Percentiles rank a stretch among this genome's conserved stretches.
These are phyloP conservation scores for Perodicticus potto DNA, from an alignment of 2,797 vertebrate species.

Conservation along the genomic window DNA sequence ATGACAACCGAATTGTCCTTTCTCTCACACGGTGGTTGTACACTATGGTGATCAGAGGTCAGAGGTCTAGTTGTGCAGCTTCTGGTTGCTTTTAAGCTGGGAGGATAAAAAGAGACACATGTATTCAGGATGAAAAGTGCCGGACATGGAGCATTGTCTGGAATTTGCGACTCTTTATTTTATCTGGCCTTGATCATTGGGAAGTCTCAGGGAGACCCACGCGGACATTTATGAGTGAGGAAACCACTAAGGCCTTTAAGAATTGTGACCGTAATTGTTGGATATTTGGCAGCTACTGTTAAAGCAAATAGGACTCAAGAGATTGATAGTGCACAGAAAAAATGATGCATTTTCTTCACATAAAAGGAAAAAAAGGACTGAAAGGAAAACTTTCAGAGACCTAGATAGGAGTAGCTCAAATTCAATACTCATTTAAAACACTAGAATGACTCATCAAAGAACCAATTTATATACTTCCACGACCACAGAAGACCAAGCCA, in stretches of 20 bases:
- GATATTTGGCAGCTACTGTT: not conserved
- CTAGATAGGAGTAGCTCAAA: constrained; percentile 4
- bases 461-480: not conserved
- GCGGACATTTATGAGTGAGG: not conserved
- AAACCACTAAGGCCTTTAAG: not conserved
- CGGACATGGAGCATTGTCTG: rapidly evolving
- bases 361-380: not conserved
- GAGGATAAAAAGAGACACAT: not conserved
- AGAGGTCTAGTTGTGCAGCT: not conserved
- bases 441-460: constrained; percentile 1
- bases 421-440: constrained; percentile 37
- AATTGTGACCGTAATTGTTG: not conserved
- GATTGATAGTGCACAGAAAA: not conserved
- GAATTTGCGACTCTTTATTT: not conserved
- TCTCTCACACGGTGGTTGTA: not conserved
- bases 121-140: not conserved
- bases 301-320: not conserved
- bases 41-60: too few species aligned
- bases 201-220: not conserved
- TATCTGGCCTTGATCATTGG: not conserved
- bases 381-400: constrained; percentile 35
- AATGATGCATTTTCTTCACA: constrained; percentile 26
- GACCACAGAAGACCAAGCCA: not conserved
- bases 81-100: not conserved
- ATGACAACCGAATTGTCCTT: not conserved